Evolutionary conservation across 2,797 vertebrate genomes (phyloP).

Genomic region (Pseudochromis fuscus): DNA sequence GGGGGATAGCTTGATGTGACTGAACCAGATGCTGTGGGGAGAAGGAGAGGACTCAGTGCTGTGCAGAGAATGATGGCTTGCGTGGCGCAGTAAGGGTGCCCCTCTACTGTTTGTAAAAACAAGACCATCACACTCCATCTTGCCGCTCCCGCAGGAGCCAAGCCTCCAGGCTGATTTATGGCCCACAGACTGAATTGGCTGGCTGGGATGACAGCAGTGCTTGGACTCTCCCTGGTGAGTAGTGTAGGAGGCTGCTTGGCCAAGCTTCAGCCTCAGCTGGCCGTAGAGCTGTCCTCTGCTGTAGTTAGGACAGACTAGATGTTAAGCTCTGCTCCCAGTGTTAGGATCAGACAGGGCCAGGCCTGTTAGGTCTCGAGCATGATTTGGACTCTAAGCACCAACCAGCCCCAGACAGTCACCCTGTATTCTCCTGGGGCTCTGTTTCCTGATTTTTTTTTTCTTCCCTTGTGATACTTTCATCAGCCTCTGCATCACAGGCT

Average conservation of each 20-base stretch:
- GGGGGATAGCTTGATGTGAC: constrained; percentile 66
- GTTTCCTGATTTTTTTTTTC: constrained; percentile 21
- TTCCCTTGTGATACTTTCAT: constrained; percentile 56
- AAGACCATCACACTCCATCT: constrained; percentile 91
- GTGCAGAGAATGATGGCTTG: constrained; percentile 83
- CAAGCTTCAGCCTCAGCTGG: constrained; percentile 73
- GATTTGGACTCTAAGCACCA: constrained; percentile 32
- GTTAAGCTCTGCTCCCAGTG: constrained; percentile 61
- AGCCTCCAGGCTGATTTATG: constrained; percentile 88
- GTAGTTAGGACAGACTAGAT: constrained; percentile 66
- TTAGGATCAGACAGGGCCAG: constrained; percentile 50
- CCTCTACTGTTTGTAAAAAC: constrained; percentile 89
- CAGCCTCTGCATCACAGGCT: constrained; percentile 71
- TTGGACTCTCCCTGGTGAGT: constrained; percentile 83
- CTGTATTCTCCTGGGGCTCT: constrained; percentile 35
- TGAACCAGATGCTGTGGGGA: constrained; percentile 81
- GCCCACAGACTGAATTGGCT: constrained; percentile 84
- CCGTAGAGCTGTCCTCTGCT: constrained; percentile 68
- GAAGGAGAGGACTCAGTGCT: constrained; percentile 74
- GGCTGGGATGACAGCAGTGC: constrained; percentile 83
- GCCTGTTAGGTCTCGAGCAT: constrained; percentile 46
- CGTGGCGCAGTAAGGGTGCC: constrained; percentile 81
- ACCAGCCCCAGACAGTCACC: constrained; percentile 14
- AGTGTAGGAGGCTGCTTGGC: constrained; percentile 75
- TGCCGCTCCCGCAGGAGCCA: constrained; percentile 84